phyloP scores from a whole-genome alignment of 2,888 invertebrate species.

The Thera britannica region DNA sequence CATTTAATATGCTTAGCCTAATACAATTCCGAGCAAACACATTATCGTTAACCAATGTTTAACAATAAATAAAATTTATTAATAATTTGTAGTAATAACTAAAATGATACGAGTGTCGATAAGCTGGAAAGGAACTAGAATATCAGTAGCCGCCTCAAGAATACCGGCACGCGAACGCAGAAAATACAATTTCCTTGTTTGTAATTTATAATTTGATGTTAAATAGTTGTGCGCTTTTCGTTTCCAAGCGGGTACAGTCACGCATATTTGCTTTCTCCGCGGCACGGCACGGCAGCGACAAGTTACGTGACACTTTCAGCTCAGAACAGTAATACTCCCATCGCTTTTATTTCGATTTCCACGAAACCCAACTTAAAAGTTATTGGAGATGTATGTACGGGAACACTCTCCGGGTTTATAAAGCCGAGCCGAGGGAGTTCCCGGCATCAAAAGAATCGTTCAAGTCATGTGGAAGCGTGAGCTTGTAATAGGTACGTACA shows the following conservation, averaged over 20 bases:
- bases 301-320: slow-evolving; percentile 20
- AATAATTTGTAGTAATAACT: not conserved
- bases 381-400: slow-evolving; percentile 37
- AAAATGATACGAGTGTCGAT: not conserved
- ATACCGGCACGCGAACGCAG: slow-evolving; percentile 41
- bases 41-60: slow-evolving; percentile 27
- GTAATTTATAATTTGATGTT: slow-evolving; percentile 54
- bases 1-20: slow-evolving; percentile 4
- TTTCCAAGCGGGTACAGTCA: slow-evolving; percentile 49
- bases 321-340: slow-evolving; percentile 23
- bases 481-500: not conserved
- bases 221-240: slow-evolving; percentile 46
- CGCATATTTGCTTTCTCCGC: slow-evolving; percentile 54
- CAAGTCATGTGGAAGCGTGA: slow-evolving; percentile 27
- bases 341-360: slow-evolving; percentile 35
- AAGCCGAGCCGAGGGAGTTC: slow-evolving; percentile 31
- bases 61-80: slow-evolving; percentile 21
- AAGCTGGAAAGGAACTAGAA: slow-evolving; percentile 22
- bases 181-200: slow-evolving; percentile 41
- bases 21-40: slow-evolving; percentile 18
- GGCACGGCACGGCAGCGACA: slow-evolving; percentile 24
- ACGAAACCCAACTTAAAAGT: slow-evolving; percentile 41
- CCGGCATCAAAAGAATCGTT: slow-evolving; percentile 34
- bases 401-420: slow-evolving; percentile 28
- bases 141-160: slow-evolving; percentile 36